Evolutionary conservation across 2,888 invertebrate species (phyloP).

Genomic region (Dicyrtoma fusca): DNA sequence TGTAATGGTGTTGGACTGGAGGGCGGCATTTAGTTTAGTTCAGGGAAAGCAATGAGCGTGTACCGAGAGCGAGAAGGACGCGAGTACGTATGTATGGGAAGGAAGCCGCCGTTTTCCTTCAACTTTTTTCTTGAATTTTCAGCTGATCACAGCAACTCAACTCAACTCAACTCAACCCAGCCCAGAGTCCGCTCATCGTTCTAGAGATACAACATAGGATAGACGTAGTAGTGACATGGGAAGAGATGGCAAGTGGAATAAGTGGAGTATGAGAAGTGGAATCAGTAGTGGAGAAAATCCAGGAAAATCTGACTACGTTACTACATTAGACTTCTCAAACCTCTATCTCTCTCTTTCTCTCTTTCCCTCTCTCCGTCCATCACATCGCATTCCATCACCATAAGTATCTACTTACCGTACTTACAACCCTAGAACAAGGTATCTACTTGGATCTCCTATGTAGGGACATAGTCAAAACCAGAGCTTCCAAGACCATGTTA

Average conservation of each 20-base stretch:
- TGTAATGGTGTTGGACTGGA: too few species aligned
- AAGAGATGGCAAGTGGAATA: constrained; percentile 27
- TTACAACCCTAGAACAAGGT: not conserved
- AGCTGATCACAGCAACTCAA: too few species aligned
- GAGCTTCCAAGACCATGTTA: constrained; percentile 1
- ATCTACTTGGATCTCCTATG: not conserved
- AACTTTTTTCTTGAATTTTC: not conserved
- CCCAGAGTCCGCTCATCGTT: too few species aligned
- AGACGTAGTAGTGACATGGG: not conserved
- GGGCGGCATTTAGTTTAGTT: too few species aligned
- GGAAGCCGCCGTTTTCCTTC: not conserved
- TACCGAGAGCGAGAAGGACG: too few species aligned
- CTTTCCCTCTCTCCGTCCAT: not conserved
- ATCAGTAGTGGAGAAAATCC: constrained; percentile 35
- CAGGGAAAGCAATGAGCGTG: too few species aligned
- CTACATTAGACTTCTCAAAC: constrained; percentile 23
- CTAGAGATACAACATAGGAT: too few species aligned
- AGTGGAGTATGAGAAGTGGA: constrained; percentile 37
- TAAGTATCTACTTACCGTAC: too few species aligned
- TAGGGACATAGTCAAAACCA: too few species aligned
- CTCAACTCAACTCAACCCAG: too few species aligned
- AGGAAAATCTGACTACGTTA: constrained; percentile 33
- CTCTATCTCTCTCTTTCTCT: constrained; percentile 13
- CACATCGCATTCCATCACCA: not conserved
- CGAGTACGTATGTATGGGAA: too few species aligned